Percentiles rank a stretch among this genome's conserved stretches.
Conservation (phyloP, 2,888 invertebrate species). For the Tiliacea citrago region DNA sequence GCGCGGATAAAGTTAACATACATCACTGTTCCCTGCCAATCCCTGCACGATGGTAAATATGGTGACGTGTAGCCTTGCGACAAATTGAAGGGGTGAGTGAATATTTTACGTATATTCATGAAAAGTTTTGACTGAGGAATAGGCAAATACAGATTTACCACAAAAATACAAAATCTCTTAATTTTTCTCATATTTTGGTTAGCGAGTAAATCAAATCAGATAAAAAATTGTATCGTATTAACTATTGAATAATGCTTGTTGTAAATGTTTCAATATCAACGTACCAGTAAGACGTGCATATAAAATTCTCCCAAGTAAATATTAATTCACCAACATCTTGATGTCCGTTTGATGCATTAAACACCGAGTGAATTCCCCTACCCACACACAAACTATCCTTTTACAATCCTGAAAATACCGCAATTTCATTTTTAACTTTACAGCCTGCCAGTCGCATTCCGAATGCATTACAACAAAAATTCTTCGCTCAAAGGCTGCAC, state of each 20-base stretch:
- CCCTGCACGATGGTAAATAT: conserved; percentile 30
- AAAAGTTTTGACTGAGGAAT: not conserved
- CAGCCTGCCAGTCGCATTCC: conserved; percentile 46
- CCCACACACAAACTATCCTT: conserved; percentile 17
- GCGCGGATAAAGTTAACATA: conserved; percentile 42
- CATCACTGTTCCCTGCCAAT: conserved; percentile 24
- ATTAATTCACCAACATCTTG: not conserved
- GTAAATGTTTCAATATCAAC: not conserved
- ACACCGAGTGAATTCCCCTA: not conserved
- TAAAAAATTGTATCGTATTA: too few relatives aligned
- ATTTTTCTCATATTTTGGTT: not conserved
- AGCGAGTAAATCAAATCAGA: not conserved
- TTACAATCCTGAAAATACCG: conserved; percentile 26
- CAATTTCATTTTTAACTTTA: conserved; percentile 55
- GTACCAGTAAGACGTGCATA: too few relatives aligned
- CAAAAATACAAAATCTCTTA: not conserved
- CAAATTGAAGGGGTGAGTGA: conserved; percentile 22
- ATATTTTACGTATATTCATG: conserved; percentile 11
- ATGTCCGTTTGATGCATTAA: conserved; percentile 3
- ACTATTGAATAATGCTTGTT: not conserved
- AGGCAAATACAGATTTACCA: not conserved
- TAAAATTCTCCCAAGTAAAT: not conserved
- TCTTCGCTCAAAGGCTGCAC: conserved; percentile 48
- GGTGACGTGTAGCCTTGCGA: conserved; percentile 37
- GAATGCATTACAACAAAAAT: conserved; percentile 57